phyloP scores from a whole-genome alignment of 1,140 invertebrate species.

The Pachyrhynchus sulphureomaculatus region DNA sequence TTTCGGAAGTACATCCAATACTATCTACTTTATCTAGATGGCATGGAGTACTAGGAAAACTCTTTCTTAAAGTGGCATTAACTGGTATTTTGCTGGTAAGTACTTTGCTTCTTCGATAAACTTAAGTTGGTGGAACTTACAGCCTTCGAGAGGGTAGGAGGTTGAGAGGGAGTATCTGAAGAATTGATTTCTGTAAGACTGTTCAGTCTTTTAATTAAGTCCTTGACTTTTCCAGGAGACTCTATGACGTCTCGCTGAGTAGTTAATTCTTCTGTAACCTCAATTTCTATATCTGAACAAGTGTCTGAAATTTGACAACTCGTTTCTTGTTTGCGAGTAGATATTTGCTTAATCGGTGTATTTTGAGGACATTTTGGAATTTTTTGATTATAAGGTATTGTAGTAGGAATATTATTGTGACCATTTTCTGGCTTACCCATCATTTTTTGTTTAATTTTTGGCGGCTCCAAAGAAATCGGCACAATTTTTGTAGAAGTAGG shows the following conservation, averaged over 20 bases:
- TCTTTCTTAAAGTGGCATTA: constrained; percentile 40
- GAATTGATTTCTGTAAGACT: constrained; percentile 30
- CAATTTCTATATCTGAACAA: background rate
- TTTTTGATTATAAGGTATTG: too few relatives aligned
- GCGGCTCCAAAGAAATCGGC: constrained; percentile 4
- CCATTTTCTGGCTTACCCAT: background rate
- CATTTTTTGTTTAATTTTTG: background rate
- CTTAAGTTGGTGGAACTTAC: constrained; percentile 35
- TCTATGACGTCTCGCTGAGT: background rate
- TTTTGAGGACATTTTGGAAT: too few relatives aligned
- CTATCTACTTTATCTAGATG: constrained; percentile 47
- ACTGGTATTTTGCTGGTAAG: constrained; percentile 44
- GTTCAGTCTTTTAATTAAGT: constrained; percentile 39
- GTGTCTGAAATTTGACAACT: too few relatives aligned
- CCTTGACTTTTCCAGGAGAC: constrained; percentile 38
- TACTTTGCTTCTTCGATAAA: constrained; percentile 31
- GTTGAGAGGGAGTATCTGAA: background rate
- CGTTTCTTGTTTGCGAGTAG: too few relatives aligned
- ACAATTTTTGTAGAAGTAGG: constrained; percentile 15
- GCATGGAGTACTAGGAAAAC: constrained; percentile 47
- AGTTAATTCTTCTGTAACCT: background rate
- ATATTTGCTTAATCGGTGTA: too few relatives aligned
- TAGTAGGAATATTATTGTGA: too few relatives aligned
- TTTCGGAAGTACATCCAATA: constrained; percentile 28
- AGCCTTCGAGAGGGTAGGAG: constrained; percentile 28